Conservation (phyloP, 2,888 invertebrate genomes). For the Sphaeridia pumilis region DNA sequence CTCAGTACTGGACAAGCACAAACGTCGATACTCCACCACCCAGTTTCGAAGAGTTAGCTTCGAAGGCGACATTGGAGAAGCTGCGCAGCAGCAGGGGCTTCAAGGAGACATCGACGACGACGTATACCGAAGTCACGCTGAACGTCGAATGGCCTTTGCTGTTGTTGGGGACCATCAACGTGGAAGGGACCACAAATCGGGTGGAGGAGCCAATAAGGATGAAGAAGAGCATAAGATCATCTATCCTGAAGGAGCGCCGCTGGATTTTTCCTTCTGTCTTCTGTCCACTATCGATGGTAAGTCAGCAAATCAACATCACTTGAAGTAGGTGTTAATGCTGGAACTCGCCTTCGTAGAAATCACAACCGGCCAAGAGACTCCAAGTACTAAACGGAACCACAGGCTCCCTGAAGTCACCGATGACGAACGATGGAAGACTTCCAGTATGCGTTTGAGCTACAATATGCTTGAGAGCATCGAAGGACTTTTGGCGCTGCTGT, state of each 20-base stretch:
- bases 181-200: background rate
- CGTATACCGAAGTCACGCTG: constrained; percentile 22
- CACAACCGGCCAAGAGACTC: constrained; percentile 26
- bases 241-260: constrained; percentile 27
- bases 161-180: constrained; percentile 32
- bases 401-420: constrained; percentile 27
- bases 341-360: constrained; percentile 21
- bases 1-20: no score
- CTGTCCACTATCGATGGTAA: constrained; percentile 30
- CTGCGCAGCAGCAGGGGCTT: no score
- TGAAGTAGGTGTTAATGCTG: background rate
- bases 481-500: constrained; percentile 27
- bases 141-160: constrained; percentile 28
- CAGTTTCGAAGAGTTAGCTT: no score
- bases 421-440: constrained; percentile 32
- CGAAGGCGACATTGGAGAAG: no score
- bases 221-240: constrained; percentile 16
- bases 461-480: constrained; percentile 33
- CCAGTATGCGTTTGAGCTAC: constrained; percentile 30
- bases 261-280: constrained; percentile 34
- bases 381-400: constrained; percentile 25
- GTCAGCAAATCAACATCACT: background rate
- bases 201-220: background rate
- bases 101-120: no score
- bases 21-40: no score